These are phyloP conservation scores for Ditylenchus dipsaci DNA, from an alignment of 1,140 invertebrate species.

Conservation along the genomic window DNA sequence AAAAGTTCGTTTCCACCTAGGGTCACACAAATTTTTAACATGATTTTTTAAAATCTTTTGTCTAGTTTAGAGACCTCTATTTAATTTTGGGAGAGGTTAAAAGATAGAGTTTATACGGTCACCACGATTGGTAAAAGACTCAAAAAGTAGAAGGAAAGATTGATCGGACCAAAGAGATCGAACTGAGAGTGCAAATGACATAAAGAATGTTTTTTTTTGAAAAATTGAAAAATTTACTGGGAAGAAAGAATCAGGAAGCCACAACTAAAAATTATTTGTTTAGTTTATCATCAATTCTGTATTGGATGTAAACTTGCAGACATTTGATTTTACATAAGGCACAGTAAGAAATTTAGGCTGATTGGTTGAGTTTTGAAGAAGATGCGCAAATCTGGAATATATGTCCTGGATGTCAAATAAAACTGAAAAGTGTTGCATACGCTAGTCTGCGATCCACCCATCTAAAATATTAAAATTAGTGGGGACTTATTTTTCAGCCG, in stretches of 20 bases:
- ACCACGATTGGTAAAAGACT: not conserved
- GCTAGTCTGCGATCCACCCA: conserved; percentile 83
- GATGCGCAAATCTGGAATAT: too few relatives aligned
- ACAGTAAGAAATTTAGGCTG: conserved; percentile 67
- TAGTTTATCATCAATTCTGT: too few relatives aligned
- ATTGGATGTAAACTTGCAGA: conserved; percentile 56
- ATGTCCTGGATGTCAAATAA: too few relatives aligned
- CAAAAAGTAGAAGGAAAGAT: not conserved
- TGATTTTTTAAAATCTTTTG: too few relatives aligned
- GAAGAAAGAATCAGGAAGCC: conserved; percentile 95
- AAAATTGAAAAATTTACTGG: conserved; percentile 59
- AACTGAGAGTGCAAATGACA: too few relatives aligned
- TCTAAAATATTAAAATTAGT: conserved; percentile 57
- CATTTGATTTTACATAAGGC: conserved; percentile 80
- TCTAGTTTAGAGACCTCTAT: too few relatives aligned
- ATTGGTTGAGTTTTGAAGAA: conserved; percentile 59
- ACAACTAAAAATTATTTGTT: not conserved
- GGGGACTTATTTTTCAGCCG: too few relatives aligned
- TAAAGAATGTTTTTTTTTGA: not conserved
- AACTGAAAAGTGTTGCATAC: conserved; percentile 64
- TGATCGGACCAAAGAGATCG: too few relatives aligned
- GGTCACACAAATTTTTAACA: too few relatives aligned
- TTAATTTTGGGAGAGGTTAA: too few relatives aligned
- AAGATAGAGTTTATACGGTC: not conserved
- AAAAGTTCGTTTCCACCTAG: too few relatives aligned